Evolutionary conservation across 2,888 invertebrate genomes (phyloP), one percentile per base, ranked within the genome.

Genomic region (Schrankia costaestrigalis): DNA sequence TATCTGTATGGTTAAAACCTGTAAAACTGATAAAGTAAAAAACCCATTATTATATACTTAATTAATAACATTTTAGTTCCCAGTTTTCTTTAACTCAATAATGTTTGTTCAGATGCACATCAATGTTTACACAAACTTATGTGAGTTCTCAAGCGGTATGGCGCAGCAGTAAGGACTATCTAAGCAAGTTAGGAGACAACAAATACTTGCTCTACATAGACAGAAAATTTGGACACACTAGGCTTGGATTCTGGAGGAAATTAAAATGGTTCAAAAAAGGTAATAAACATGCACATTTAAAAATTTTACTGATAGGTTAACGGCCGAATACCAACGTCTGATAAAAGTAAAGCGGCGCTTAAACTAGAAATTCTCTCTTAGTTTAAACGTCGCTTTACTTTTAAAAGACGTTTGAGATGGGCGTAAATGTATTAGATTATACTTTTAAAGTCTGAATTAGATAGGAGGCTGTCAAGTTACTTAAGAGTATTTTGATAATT

Each of bases 161-260:
- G 82, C 75, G 80, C 9, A 80, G 85, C 44, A 76, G 71, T 32
- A 87, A 84, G 44, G 84, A 87, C 9, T 82, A 79, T 65, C 46
- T 84, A 8, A 64, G 64, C n/a, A 83, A 81, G 40, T 46, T 83
- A 5, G 62, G 71, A 0, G 75, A 83, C 47, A 86, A 88, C 52
- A 85, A 84, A 42, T 85, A 81, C 46, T 62, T 88, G 3, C 56
- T 75, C 22, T 89, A 88, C 47, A 85, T 91, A 33, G 91, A 91
- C 54, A 80, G 78, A 44, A 90, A 90, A 62, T 78, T 91, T 29
- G 91, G 91, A 27, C 89, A 89, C 57, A 90, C 90, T 7, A 69
- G 77, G 24, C 79, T 90, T 37, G 91, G 89, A 1, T 91, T 91
- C 56, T 91, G 91, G 91, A 78, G 90, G 31, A 89, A 82, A 56